Conservation (phyloP, 2,113 vertebrate species). For the Salminus brasiliensis region DNA sequence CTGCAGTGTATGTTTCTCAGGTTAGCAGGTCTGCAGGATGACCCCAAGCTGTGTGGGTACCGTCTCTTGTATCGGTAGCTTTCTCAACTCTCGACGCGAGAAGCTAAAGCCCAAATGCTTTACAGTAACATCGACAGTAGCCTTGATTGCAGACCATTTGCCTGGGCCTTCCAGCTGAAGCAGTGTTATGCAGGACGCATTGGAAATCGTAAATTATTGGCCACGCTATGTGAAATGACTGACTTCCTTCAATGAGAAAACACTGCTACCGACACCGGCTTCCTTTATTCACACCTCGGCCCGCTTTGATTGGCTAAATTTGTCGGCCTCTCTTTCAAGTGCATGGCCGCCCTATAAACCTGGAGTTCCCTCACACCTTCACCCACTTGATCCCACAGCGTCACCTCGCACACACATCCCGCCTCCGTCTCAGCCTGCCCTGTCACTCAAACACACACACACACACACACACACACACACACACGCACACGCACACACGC, state of each 20-base stretch:
- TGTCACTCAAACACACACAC: conserved; percentile 49
- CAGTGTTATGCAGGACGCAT: conserved; percentile 57
- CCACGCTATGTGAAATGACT: conserved; percentile 68
- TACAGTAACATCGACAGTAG: conserved; percentile 42
- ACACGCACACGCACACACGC: not conserved
- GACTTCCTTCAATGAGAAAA: conserved; percentile 69
- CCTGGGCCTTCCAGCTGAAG: conserved; percentile 46
- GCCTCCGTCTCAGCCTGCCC: conserved; percentile 51
- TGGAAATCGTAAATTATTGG: conserved; percentile 63
- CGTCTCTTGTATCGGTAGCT: too few species aligned
- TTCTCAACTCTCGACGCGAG: not conserved
- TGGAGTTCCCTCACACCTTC: conserved; percentile 69
- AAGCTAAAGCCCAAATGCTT: conserved; percentile 33
- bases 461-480: not conserved
- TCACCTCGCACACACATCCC: conserved; percentile 49
- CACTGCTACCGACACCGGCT: conserved; percentile 61
- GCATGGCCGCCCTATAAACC: conserved; percentile 77
- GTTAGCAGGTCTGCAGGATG: too few species aligned
- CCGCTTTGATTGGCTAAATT: conserved; percentile 73
- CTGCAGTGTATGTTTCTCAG: too few species aligned
- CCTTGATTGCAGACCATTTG: conserved; percentile 65
- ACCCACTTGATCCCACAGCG: conserved; percentile 74
- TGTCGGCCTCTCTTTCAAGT: conserved; percentile 79
- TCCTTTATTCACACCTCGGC: conserved; percentile 59
- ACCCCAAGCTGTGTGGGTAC: too few species aligned